These are phyloP conservation scores for Gallinago jamesoni DNA, from an alignment of 2,113 vertebrate species.

Conservation along the genomic window DNA sequence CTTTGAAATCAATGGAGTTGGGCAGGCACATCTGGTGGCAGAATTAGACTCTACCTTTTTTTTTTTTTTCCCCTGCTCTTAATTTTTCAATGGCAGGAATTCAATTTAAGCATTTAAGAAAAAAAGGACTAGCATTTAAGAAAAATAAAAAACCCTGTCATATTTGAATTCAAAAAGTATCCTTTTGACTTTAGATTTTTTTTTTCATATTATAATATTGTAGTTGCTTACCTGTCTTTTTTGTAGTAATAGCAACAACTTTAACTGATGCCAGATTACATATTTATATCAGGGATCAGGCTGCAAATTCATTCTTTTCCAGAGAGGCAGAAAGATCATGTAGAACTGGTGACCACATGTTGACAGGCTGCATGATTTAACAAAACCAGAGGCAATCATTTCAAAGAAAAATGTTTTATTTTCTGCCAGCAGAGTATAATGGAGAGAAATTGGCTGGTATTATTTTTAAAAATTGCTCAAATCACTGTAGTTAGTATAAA, in stretches of 20 bases:
- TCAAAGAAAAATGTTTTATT: constrained; percentile 87
- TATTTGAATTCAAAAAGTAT: constrained; percentile 35
- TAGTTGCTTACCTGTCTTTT: constrained; percentile 56
- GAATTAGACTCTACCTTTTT: not conserved
- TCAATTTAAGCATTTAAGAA: not conserved
- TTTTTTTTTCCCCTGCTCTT: not conserved
- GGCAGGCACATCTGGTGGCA: not conserved
- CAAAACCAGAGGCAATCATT: constrained; percentile 85
- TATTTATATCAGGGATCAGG: constrained; percentile 78
- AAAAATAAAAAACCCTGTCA: not conserved
- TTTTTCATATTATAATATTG: constrained; percentile 15
- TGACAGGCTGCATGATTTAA: constrained; percentile 85
- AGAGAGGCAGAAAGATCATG: constrained; percentile 78
- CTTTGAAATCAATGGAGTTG: not conserved
- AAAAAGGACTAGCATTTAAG: not conserved
- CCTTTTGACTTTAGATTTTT: not conserved
- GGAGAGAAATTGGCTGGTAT: constrained; percentile 87
- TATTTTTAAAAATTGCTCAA: constrained; percentile 89
- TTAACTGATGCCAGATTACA: constrained; percentile 69
- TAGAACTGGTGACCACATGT: constrained; percentile 83
- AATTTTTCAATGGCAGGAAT: not conserved
- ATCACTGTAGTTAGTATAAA: constrained; percentile 88
- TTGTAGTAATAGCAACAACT: constrained; percentile 58
- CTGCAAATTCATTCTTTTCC: constrained; percentile 76
- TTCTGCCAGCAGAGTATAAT: constrained; percentile 87